Conservation (phyloP, 2,113 vertebrate genomes). For the Oncorhynchus tshawytscha region DNA sequence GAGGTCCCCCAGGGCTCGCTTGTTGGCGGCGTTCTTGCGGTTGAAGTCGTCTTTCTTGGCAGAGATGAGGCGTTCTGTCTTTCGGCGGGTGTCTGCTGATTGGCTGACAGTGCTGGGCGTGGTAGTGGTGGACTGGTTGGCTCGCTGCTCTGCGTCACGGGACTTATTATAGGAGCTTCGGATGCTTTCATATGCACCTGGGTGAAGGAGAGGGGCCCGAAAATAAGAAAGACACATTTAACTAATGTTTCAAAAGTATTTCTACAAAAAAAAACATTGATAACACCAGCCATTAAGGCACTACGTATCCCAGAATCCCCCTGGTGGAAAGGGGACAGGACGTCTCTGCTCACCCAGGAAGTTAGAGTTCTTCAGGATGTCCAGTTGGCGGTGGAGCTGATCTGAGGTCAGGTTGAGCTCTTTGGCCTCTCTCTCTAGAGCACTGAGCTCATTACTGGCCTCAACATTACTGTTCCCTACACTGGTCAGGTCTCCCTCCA, state of each 20-base stretch:
- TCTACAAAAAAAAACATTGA: too few species aligned
- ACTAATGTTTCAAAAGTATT: too few species aligned
- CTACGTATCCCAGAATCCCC: too few species aligned
- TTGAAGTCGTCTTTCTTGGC: slow-evolving; percentile 82
- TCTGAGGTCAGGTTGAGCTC: slow-evolving; percentile 86
- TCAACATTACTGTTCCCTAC: slow-evolving; percentile 90
- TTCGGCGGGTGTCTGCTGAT: slow-evolving; percentile 78
- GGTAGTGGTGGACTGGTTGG: slow-evolving; percentile 74
- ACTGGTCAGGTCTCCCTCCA: slow-evolving; percentile 85
- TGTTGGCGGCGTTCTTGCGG: slow-evolving; percentile 85
- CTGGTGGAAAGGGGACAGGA: background rate
- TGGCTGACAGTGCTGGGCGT: slow-evolving; percentile 80
- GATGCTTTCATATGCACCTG: slow-evolving; percentile 94
- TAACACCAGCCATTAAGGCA: too few species aligned
- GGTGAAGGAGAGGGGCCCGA: too few species aligned
- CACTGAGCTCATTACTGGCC: slow-evolving; percentile 83
- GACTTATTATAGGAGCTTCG: slow-evolving; percentile 81
- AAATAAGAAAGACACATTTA: background rate
- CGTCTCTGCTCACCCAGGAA: slow-evolving; percentile 81
- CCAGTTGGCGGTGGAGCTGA: slow-evolving; percentile 81
- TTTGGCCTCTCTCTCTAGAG: slow-evolving; percentile 82
- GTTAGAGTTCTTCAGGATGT: slow-evolving; percentile 94
- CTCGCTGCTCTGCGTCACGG: slow-evolving; percentile 77
- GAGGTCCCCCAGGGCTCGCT: slow-evolving; percentile 78
- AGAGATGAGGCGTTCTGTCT: slow-evolving; percentile 76